Percentiles rank a stretch among this genome's conserved stretches.
These are phyloP conservation scores for Drosophila sproati DNA, from an alignment of 1,140 invertebrate species.

Conservation along the genomic window DNA sequence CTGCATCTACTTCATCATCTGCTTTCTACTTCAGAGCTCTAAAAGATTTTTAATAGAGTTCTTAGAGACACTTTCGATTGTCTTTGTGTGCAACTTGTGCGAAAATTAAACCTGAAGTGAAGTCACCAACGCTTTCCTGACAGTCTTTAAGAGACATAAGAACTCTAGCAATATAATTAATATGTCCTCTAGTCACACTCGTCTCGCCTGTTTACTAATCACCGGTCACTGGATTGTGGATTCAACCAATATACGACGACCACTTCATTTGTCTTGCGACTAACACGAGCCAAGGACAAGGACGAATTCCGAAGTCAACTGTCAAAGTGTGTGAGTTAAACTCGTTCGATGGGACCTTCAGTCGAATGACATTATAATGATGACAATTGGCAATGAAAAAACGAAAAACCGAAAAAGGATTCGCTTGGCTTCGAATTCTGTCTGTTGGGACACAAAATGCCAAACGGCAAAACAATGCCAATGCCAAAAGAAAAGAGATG, in stretches of 20 bases:
- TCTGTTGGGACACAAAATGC: conserved; percentile 42
- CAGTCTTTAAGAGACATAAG: conserved; percentile 6
- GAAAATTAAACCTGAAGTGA: conserved; percentile 76
- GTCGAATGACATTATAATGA: conserved; percentile 71
- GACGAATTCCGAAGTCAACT: conserved; percentile 20
- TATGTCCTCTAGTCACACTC: too few species aligned
- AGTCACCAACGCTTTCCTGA: conserved; percentile 2
- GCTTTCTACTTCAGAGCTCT: conserved; percentile 65
- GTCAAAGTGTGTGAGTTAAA: conserved; percentile 19
- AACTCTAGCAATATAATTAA: too few species aligned
- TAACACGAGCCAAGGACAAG: conserved; percentile 22
- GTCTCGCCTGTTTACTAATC: not conserved
- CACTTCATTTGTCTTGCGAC: conserved; percentile 27
- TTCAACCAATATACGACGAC: not conserved
- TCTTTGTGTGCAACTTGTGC: conserved; percentile 68
- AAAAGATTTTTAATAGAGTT: conserved; percentile 84
- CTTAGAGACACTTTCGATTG: conserved; percentile 83
- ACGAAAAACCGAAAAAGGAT: conserved; percentile 35
- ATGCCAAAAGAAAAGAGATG: conserved; percentile 42
- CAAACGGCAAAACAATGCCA: conserved; percentile 57
- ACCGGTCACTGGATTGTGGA: not conserved
- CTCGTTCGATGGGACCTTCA: conserved; percentile 38
- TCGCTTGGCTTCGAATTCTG: conserved; percentile 35
- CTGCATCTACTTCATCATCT: conserved; percentile 66
- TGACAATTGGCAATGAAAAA: conserved; percentile 56